Evolutionary conservation across 2,888 invertebrate species (phyloP).

Genomic region (Diaperis boleti): DNA sequence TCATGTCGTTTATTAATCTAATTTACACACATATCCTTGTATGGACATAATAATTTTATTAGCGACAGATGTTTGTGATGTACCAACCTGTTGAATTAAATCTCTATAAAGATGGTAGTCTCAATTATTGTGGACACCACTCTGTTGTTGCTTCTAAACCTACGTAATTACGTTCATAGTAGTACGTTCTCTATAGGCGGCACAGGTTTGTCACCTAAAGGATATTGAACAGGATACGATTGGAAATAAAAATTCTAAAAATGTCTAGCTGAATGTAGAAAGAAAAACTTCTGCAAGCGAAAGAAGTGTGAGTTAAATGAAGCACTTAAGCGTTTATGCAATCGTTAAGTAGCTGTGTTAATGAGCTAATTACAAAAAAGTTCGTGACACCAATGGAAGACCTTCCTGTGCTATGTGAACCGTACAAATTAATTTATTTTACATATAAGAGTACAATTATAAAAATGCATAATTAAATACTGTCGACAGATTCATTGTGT

Average conservation of each 20-base stretch:
- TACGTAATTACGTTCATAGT: slow-evolving; percentile 12
- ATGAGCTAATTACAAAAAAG: slow-evolving; percentile 38
- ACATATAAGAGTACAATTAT: slow-evolving; percentile 9
- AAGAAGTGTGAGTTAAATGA: slow-evolving; percentile 22
- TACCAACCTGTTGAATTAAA: too few relatives aligned
- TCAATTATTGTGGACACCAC: slow-evolving; percentile 7
- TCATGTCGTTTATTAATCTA: too few relatives aligned
- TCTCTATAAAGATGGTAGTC: too few relatives aligned
- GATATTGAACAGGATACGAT: slow-evolving; percentile 30
- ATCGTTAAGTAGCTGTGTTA: slow-evolving; percentile 20
- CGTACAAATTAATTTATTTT: slow-evolving; percentile 35
- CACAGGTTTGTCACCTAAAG: slow-evolving; percentile 18
- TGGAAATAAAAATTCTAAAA: too few relatives aligned
- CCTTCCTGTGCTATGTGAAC: slow-evolving; percentile 33
- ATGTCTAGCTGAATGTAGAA: too few relatives aligned
- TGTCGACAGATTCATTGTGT: too few relatives aligned
- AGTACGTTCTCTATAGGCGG: slow-evolving; percentile 8
- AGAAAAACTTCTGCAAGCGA: background rate
- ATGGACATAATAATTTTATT: too few relatives aligned
- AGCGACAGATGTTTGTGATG: too few relatives aligned
- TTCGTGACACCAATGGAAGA: slow-evolving; percentile 38
- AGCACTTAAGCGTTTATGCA: slow-evolving; percentile 25
- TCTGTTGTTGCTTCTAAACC: too few relatives aligned
- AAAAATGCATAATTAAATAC: slow-evolving; percentile 2
- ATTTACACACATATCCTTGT: too few relatives aligned